Evolutionary conservation across 2,113 vertebrate genomes (phyloP), one percentile per base, ranked within the genome.

Genomic region (Microtus richardsoni): DNA sequence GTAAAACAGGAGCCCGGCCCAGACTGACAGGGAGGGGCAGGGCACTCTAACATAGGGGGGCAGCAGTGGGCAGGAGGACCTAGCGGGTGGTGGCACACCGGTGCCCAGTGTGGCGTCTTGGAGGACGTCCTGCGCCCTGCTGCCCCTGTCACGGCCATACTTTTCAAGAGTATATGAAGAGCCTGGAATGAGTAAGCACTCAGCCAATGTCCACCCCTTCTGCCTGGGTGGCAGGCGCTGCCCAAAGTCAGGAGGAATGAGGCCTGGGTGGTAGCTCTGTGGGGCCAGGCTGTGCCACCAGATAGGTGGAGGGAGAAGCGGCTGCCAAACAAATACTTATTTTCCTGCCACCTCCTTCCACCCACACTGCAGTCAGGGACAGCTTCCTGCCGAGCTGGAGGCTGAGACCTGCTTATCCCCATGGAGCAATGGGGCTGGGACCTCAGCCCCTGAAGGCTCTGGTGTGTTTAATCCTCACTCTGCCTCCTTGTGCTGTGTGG

Each of bases 231-330:
- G 80, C 30, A 70, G 68, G 3, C 88, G 33, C 88, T 70, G 2
- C 47, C 91, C 1, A 0, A 11, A 47, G 21, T 77, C 62, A 33
- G 47, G 62, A 95, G 88, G 88, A 83, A 92, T 91, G 78, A 94
- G 84, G 64, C 73, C 82, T 54, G 80, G 60, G 83, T 68, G 77
- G 82, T 17, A 47, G 71, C 70, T 90, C 84, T 80, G 41, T 19
- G 49, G 58, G 75, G 80, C 54, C 68, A n/a, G 39, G 39, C 26
- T 28, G 30, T 30, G 58, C 58, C 47, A 77, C 58, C 70, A 91
- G 79, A 89, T 54, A 84, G 68, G 78, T 2, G 26, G 64, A 88
- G 13, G 28, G 36, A 88, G 49, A n/a, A 39, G 6, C 14, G 5
- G 36, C 41, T 71, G 41, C 77, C n/a, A 77, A 22, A 62, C 4